Evolutionary conservation across 1,140 invertebrate species (phyloP).

Genomic region (Parapsyche elsis): DNA sequence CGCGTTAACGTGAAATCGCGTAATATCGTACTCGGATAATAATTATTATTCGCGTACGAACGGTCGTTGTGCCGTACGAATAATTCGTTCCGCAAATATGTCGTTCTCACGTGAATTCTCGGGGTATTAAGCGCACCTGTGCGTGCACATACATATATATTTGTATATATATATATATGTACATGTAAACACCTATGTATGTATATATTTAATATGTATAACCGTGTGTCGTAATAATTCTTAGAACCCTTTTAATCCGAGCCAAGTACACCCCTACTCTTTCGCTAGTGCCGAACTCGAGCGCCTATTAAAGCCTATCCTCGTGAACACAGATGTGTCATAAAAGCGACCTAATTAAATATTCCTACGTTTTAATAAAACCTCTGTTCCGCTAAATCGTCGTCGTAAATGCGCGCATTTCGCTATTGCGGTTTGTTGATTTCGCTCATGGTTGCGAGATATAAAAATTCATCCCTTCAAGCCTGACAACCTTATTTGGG

Average conservation of each 20-base stretch:
- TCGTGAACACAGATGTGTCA: not conserved
- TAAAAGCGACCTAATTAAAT: constrained; percentile 23
- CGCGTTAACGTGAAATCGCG: not conserved
- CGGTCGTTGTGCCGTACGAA: not conserved
- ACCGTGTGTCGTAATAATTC: constrained; percentile 10
- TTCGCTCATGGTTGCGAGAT: not conserved
- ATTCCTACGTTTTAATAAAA: not conserved
- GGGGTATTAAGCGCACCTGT: constrained; percentile 26
- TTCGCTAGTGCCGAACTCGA: not conserved
- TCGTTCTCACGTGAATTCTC: constrained; percentile 34
- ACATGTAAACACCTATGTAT: not conserved
- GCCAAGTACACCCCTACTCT: not conserved
- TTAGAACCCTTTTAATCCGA: constrained; percentile 20
- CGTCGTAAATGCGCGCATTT: too few relatives aligned
- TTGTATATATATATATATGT: not conserved
- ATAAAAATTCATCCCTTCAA: constrained; percentile 2
- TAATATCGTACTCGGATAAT: constrained; percentile 16
- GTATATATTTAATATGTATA: not conserved
- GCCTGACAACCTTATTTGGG: not conserved
- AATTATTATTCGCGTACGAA: constrained; percentile 24
- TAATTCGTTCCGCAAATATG: constrained; percentile 30
- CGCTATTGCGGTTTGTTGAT: too few relatives aligned
- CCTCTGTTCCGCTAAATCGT: not conserved
- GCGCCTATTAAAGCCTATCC: not conserved
- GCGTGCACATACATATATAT: constrained; percentile 17